A percentile compares a stretch with the other conserved stretches of the same genome.
Evolutionary conservation across 2,888 invertebrate species (phyloP).

Genomic region (Trissolcus brochymenae): DNA sequence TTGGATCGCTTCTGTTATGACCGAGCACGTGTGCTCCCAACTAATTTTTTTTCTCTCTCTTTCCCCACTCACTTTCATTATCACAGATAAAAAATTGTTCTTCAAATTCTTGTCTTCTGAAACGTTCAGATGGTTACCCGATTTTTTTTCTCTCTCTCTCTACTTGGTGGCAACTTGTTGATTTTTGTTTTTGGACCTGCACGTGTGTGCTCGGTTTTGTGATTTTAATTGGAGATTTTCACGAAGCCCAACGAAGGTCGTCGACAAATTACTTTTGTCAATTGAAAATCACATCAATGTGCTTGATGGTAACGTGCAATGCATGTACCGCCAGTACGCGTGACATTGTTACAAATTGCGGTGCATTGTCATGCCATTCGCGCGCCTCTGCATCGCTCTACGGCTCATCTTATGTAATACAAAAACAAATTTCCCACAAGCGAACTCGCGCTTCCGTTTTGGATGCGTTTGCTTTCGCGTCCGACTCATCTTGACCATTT

Average conservation of each 20-base stretch:
- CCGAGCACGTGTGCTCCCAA: conserved; percentile 2
- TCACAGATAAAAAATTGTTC: not conserved
- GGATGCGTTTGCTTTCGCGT: not conserved
- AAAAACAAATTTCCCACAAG: conserved; percentile 46
- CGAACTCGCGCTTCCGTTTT: conserved; percentile 1
- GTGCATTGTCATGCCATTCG: conserved; percentile 56
- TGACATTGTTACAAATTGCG: conserved; percentile 58
- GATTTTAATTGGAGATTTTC: conserved; percentile 50
- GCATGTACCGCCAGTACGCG: conserved; percentile 47
- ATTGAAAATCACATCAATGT: conserved; percentile 57
- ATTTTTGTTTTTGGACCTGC: not conserved
- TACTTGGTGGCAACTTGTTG: conserved; percentile 10
- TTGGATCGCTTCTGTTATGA: conserved; percentile 12
- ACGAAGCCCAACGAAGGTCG: conserved; percentile 50
- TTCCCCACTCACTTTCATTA: not conserved
- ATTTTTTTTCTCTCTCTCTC: too few relatives aligned
- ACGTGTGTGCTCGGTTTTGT: conserved; percentile 2
- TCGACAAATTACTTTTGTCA: conserved; percentile 56
- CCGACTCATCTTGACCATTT: not conserved
- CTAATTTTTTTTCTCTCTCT: conserved; percentile 4
- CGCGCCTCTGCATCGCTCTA: conserved; percentile 39
- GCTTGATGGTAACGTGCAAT: conserved; percentile 45
- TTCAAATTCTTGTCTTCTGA: too few relatives aligned
- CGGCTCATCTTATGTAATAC: conserved; percentile 42
- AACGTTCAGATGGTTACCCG: too few relatives aligned